phyloP scores from a whole-genome alignment of 2,113 vertebrate genomes.

The Hemichromis elongatus region DNA sequence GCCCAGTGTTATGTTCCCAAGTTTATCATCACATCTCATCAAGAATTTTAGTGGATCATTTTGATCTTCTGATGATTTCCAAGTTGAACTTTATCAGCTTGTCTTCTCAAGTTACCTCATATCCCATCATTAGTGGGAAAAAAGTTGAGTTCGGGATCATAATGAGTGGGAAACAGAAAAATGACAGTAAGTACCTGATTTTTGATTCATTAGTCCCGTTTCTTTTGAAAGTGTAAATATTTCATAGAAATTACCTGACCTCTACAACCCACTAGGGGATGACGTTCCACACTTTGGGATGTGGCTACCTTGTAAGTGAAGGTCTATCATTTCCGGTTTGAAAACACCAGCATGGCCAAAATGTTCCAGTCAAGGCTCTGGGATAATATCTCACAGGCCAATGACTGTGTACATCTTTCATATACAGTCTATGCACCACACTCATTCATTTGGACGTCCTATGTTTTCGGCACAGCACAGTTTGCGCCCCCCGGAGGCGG shows the following conservation, averaged over 20 bases:
- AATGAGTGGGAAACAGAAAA: not conserved
- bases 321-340: not conserved
- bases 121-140: too few relatives aligned
- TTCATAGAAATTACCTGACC: not conserved
- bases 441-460: not conserved
- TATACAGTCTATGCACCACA: not conserved
- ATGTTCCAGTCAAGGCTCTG: not conserved
- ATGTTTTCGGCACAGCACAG: not conserved
- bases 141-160: not conserved
- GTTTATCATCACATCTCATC: not conserved
- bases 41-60: not conserved
- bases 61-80: not conserved
- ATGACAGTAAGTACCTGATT: not conserved
- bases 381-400: not conserved
- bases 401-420: not conserved
- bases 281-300: not conserved
- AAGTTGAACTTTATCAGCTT: not conserved
- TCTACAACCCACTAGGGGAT: not conserved
- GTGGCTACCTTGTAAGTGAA: not conserved
- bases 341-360: not conserved
- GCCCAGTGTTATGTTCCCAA: not conserved
- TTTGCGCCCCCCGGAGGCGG: not conserved
- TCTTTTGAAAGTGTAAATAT: not conserved
- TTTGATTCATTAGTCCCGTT: not conserved
- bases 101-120: too few relatives aligned